phyloP scores from a whole-genome alignment of 2,888 invertebrate genomes.

The Lasiommata megera region DNA sequence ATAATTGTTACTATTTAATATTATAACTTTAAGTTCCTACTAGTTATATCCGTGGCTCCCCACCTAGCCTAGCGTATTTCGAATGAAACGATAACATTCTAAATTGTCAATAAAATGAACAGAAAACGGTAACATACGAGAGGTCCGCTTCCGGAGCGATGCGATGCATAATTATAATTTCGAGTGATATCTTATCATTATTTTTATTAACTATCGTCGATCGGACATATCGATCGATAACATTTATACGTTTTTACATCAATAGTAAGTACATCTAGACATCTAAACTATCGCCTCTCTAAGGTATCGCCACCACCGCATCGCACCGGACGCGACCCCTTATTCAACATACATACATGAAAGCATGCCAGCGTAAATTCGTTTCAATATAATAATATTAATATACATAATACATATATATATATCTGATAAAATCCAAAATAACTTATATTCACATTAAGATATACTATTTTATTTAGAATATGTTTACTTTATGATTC shows the following conservation, averaged over 20 bases:
- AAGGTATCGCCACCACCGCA: slow-evolving; percentile 11
- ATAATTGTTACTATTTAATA: slow-evolving; percentile 38
- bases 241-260: slow-evolving; percentile 26
- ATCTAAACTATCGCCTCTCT: slow-evolving; percentile 23
- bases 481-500: slow-evolving; percentile 71
- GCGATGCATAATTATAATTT: slow-evolving; percentile 15
- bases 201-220: slow-evolving; percentile 22
- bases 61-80: slow-evolving; percentile 77
- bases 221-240: slow-evolving; percentile 22
- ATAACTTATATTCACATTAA: slow-evolving; percentile 77
- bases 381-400: slow-evolving; percentile 66
- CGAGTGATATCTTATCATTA: slow-evolving; percentile 22
- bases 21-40: slow-evolving; percentile 48
- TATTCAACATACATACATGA: slow-evolving; percentile 44
- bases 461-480: slow-evolving; percentile 72
- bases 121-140: slow-evolving; percentile 68
- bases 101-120: slow-evolving; percentile 74
- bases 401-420: slow-evolving; percentile 60
- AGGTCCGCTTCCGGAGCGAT: slow-evolving; percentile 23
- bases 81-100: slow-evolving; percentile 71
- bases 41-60: slow-evolving; percentile 67
- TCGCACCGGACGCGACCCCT: slow-evolving; percentile 6
- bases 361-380: slow-evolving; percentile 66
- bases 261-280: slow-evolving; percentile 21
- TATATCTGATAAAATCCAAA: slow-evolving; percentile 77